phyloP scores from a whole-genome alignment of 2,888 invertebrate genomes.

The Zaprionus obscuricornis region DNA sequence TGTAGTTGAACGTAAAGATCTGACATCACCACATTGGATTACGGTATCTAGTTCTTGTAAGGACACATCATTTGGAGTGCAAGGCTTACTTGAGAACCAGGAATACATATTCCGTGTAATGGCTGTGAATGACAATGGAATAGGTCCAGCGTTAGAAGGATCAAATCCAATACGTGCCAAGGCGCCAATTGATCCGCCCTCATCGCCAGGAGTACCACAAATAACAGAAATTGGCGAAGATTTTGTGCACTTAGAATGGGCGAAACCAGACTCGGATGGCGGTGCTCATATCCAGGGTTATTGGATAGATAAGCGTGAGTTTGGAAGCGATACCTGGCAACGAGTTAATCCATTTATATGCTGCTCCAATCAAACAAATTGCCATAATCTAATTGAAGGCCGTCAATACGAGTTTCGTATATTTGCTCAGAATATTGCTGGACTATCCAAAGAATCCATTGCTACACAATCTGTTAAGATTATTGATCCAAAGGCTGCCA shows the following conservation, averaged over 20 bases:
- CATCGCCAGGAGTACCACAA: slow-evolving; percentile 95
- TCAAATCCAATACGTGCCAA: slow-evolving; percentile 95
- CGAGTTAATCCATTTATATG: slow-evolving; percentile 92
- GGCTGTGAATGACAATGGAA: slow-evolving; percentile 98
- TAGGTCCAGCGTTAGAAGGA: slow-evolving; percentile 95
- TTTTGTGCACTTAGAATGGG: slow-evolving; percentile 98
- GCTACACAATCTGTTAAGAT: slow-evolving; percentile 95
- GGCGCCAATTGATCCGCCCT: slow-evolving; percentile 90
- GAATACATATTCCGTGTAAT: slow-evolving; percentile 98
- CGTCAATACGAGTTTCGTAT: slow-evolving; percentile 99
- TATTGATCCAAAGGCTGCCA: slow-evolving; percentile 96
- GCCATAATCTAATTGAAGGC: slow-evolving; percentile 97
- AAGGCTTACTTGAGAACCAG: slow-evolving; percentile 97
- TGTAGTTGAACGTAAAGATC: slow-evolving; percentile 96
- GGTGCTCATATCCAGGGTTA: slow-evolving; percentile 99
- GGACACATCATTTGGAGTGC: slow-evolving; percentile 94
- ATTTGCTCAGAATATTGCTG: slow-evolving; percentile 98
- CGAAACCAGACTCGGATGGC: slow-evolving; percentile 96
- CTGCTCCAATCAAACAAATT: slow-evolving; percentile 94
- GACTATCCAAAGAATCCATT: slow-evolving; percentile 93
- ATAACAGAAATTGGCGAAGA: slow-evolving; percentile 98
- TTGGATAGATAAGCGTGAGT: slow-evolving; percentile 98
- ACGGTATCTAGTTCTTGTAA: slow-evolving; percentile 92
- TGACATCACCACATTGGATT: slow-evolving; percentile 94
- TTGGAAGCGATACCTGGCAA: slow-evolving; percentile 94